These are phyloP conservation scores for Lota lota DNA, from an alignment of 2,113 vertebrate species.

Conservation along the genomic window DNA sequence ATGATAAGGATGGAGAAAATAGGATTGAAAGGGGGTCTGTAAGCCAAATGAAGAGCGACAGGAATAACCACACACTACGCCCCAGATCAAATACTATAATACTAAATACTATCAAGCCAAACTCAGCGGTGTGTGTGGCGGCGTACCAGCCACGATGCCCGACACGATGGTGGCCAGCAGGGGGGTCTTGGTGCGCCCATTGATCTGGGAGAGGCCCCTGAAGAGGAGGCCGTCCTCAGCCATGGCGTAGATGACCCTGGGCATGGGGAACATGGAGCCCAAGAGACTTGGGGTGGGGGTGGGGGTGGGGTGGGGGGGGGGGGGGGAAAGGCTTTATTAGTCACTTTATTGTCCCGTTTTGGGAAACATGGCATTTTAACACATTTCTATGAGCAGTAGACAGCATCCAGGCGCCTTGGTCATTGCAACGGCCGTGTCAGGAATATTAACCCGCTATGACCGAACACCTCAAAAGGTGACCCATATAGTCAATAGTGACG, in stretches of 20 bases:
- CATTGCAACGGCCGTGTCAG: no score
- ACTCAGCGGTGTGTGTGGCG: neutral
- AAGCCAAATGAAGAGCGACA: neutral
- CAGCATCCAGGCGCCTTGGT: no score
- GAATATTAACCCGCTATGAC: no score
- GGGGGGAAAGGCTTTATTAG: neutral
- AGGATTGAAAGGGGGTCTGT: neutral
- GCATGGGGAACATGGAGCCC: slow-evolving; percentile 98
- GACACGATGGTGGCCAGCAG: slow-evolving; percentile 84
- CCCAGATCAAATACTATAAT: neutral
- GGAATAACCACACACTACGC: neutral
- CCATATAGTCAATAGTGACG: no score
- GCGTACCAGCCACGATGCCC: slow-evolving; percentile 82
- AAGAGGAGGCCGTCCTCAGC: slow-evolving; percentile 93
- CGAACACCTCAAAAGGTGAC: no score
- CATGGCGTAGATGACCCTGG: slow-evolving; percentile 95
- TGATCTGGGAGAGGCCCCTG: slow-evolving; percentile 77
- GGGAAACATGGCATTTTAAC: no score
- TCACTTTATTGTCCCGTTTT: no score
- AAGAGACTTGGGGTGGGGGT: slow-evolving; percentile 77
- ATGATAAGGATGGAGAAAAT: no score
- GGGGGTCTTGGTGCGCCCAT: slow-evolving; percentile 83
- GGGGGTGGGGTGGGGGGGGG: neutral
- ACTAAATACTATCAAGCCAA: neutral
- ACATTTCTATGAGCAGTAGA: no score